Evolutionary conservation across 2,888 invertebrate genomes (phyloP), one percentile per base, ranked within the genome.

Genomic region (Caenorhabditis virilis): DNA sequence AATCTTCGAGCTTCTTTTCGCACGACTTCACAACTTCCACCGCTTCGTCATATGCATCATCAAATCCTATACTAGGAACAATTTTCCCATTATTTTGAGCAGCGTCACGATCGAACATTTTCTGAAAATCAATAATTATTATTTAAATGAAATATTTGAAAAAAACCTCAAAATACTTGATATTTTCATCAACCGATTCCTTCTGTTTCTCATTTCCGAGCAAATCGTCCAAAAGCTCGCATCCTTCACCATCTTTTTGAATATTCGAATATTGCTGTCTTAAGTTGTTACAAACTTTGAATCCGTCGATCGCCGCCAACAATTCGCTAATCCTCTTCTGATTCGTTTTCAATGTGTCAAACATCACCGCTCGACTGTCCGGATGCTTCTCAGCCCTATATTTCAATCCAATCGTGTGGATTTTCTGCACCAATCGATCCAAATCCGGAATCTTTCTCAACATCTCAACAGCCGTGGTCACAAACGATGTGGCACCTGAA

Each of bases 301-400:
- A 95, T 0, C 93, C 94, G 71, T 89, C 89, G 0, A 98, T 83
- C 0, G 91, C 89, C 0, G 88, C 87, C 56, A 92, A 88, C 65
- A 99, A 91, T 82, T 94, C 93, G 30, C 89, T 85, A 46, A 97
- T 93, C 85, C 93, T 95, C 59, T 90, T 51, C 81, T 92, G 93
- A 3, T 92, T 92, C 84, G 95, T 95, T 0, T 87, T 88, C 64
- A 89, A 89, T 68, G 90, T 90, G 82, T 97, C 95, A 83, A 92
- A 98, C 82, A 97, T 89, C 69, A 95, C 90, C 0, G 98, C 98
- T 72, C 97, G 88, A 0, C 91, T 88, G 82, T 98, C 97, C 0
- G 98, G 97, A 84, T 98, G 97, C 58, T 89, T 86, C 64, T 89
- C 88, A 1, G 89, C 88, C 23, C 89, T 88, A 48, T 88, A 88